Evolutionary conservation across 1,140 invertebrate genomes (phyloP), one percentile per base, ranked within the genome.

Genomic region (Paracyclopina nana): DNA sequence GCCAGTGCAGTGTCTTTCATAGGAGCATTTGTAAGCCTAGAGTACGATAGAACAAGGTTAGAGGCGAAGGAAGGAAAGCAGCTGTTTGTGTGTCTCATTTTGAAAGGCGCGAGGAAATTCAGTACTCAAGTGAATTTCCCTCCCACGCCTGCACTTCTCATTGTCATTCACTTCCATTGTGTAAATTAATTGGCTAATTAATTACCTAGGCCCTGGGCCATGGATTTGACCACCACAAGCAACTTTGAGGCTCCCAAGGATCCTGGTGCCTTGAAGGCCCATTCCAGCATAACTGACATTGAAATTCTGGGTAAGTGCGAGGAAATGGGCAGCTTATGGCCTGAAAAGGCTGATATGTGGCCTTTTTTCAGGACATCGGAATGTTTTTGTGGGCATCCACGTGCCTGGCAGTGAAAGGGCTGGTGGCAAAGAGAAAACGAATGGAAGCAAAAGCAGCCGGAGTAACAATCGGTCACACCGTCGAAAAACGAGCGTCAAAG

Each of bases 161-260:
- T 38, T 38, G 34, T 38, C 34, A 38, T 16, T n/a, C n/a, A n/a
- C n/a, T n/a, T n/a, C n/a, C n/a, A 38, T 38, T 20, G 2, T 38
- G 14, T n/a, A 42, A 12, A 16, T 24, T 51, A 31, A 40, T 8
- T 31, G 28, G 53, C 51, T 24, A 54, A 50, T 24, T 54, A 49
- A 22, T 42, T 42, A n/a, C 52, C 53, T 52, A 50, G 29, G 46
- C 45, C 45, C 22, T 48, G 45, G 45, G 45, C 45, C 25, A 48
- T 48, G 45, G 45, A 48, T 29, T 26, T 14, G 6, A 29, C 14
- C 2, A 48, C 18, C 25, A 11, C n/a, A 4, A 28, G 14, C 3
- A 28, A 48, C n/a, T 16, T 27, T 16, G 45, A 48, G 45, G 45
- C 45, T 12, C 20, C 45, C 22, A 48, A 48, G 28, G 45, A 48